Conservation (phyloP, 2,888 invertebrate species). For the Lapara coniferarum region DNA sequence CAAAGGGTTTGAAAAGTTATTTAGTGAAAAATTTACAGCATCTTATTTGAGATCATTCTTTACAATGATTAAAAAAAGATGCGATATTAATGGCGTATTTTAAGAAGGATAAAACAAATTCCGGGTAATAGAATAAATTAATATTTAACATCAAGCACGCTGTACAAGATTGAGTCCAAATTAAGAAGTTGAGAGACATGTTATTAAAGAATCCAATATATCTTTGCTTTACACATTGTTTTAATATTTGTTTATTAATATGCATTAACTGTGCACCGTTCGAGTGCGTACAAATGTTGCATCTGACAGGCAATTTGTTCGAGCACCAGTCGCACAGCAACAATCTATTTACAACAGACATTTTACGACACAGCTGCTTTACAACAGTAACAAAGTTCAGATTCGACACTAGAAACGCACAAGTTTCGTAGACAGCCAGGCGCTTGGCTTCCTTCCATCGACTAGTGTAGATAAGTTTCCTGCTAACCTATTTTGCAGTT, state of each 20-base stretch:
- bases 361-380: slow-evolving; percentile 29
- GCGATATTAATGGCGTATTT: too few relatives aligned
- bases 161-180: too few relatives aligned
- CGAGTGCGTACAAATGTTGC: slow-evolving; percentile 10
- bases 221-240: background rate
- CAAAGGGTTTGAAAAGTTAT: background rate
- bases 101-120: too few relatives aligned
- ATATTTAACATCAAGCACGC: too few relatives aligned
- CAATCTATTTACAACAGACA: slow-evolving; percentile 47
- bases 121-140: too few relatives aligned
- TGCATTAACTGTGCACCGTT: background rate
- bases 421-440: slow-evolving; percentile 10
- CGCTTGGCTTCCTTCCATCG: slow-evolving; percentile 23
- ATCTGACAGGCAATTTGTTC: slow-evolving; percentile 26
- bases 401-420: slow-evolving; percentile 7
- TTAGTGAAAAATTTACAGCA: background rate
- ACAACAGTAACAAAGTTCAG: slow-evolving; percentile 4
- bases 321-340: slow-evolving; percentile 45
- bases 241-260: slow-evolving; percentile 6
- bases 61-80: too few relatives aligned
- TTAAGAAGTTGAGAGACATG: too few relatives aligned
- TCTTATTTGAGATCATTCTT: background rate
- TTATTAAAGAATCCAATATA: too few relatives aligned
- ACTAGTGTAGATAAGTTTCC: background rate
- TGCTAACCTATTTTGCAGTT: slow-evolving; percentile 8